Conservation (phyloP, 1,140 invertebrate species). For the Hirudo medicinalis region DNA sequence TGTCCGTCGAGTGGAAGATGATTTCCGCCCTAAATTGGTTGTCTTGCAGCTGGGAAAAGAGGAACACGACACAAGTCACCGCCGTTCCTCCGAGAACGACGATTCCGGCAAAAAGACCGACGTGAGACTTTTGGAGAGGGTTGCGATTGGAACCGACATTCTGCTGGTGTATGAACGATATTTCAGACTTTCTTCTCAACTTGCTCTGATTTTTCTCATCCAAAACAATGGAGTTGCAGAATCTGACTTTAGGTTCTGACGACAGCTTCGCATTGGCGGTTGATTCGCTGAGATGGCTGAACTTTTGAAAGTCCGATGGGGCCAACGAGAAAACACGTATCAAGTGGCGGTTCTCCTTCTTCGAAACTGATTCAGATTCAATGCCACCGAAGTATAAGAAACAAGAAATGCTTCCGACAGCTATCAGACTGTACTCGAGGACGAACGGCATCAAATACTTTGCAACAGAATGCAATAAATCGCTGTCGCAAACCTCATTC, state of each 20-base stretch:
- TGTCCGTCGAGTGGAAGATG: conserved; percentile 10
- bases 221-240: neutral
- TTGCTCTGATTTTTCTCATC: neutral
- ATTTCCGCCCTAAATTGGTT: neutral
- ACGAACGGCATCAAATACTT: conserved; percentile 22
- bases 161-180: neutral
- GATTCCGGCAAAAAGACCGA: conserved; percentile 12
- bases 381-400: conserved; percentile 12
- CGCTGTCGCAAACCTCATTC: conserved; percentile 9
- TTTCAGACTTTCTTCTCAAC: too few relatives aligned
- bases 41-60: conserved; percentile 10
- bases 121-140: conserved; percentile 13
- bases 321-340: conserved; percentile 13
- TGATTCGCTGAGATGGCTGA: neutral
- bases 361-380: neutral
- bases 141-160: neutral
- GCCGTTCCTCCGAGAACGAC: conserved; percentile 9
- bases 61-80: neutral
- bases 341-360: neutral
- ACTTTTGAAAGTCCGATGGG: neutral
- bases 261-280: neutral
- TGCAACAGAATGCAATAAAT: conserved; percentile 12
- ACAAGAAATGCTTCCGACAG: conserved; percentile 14
- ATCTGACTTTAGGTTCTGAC: conserved; percentile 3
- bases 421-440: conserved; percentile 22